Conservation (phyloP, 2,797 vertebrate species). For the Acridotheres tristis region DNA sequence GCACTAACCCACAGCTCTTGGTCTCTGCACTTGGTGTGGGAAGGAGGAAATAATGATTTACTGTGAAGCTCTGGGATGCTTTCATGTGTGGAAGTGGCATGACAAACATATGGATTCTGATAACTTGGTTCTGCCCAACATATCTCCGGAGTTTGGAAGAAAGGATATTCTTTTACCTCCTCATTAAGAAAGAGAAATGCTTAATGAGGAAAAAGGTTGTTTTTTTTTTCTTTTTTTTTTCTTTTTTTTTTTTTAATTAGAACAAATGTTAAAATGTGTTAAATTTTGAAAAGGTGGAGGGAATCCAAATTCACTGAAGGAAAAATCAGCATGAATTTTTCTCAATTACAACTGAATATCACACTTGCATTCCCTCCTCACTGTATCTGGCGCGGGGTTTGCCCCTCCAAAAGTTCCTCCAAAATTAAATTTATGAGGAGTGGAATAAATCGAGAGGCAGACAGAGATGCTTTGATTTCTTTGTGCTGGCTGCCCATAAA, state of each 20-base stretch:
- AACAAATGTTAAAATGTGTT: background rate
- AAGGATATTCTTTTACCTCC: accelerated
- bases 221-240: too few relatives aligned
- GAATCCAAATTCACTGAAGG: background rate
- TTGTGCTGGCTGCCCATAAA: constrained; percentile 41
- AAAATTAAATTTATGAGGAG: constrained; percentile 15
- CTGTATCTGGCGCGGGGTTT: accelerated
- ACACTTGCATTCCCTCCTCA: accelerated
- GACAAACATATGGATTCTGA: accelerated
- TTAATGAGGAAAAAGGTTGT: background rate
- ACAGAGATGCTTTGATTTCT: constrained; percentile 29
- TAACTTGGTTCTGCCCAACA: background rate
- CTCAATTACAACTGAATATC: background rate
- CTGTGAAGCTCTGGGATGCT: background rate
- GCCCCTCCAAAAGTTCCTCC: background rate
- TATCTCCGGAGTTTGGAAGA: background rate
- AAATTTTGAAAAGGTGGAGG: background rate
- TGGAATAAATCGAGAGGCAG: background rate
- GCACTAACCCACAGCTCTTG: background rate
- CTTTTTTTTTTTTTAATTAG: background rate
- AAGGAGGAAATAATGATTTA: background rate
- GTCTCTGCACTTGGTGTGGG: background rate
- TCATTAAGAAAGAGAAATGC: background rate
- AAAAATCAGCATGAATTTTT: background rate
- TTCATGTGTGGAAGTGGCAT: background rate